Conservation (phyloP, 2,797 vertebrate genomes). For the Chaunax sp. region DNA sequence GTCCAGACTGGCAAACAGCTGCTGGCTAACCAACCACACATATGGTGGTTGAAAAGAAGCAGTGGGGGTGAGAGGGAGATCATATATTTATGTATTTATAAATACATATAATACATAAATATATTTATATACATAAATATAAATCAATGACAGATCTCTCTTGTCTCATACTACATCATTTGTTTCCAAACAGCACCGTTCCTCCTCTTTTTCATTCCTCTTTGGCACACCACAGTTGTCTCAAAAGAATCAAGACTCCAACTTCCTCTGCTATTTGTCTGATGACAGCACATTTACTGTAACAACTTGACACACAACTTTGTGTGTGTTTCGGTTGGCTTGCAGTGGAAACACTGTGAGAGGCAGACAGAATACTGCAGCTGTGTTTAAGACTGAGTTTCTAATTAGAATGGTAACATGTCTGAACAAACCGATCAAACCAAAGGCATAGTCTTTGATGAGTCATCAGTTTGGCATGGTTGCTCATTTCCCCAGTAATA, state of each 20-base stretch:
- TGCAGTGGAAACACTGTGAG: constrained; percentile 24
- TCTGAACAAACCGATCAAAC: constrained; percentile 64
- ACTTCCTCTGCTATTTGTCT: neutral
- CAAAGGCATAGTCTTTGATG: constrained; percentile 58
- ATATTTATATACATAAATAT: no score
- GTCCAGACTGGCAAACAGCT: no score
- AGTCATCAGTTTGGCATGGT: constrained; percentile 60
- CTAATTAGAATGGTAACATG: constrained; percentile 61
- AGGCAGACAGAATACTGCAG: constrained; percentile 37
- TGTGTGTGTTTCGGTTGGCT: neutral
- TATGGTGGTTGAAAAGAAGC: no score
- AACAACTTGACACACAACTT: constrained; percentile 4
- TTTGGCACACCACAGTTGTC: no score
- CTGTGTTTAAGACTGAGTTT: constrained; percentile 50
- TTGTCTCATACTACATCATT: no score
- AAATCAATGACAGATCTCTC: no score
- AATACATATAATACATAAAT: no score
- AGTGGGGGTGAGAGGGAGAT: no score
- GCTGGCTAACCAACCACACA: no score
- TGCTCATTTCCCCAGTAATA: constrained; percentile 43
- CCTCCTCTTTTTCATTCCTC: no score
- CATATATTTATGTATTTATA: no score
- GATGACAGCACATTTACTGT: constrained; percentile 5
- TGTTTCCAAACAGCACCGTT: no score
- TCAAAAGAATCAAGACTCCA: neutral